Conservation (phyloP, 2,113 vertebrate genomes). For the Apaloderma vittatum region DNA sequence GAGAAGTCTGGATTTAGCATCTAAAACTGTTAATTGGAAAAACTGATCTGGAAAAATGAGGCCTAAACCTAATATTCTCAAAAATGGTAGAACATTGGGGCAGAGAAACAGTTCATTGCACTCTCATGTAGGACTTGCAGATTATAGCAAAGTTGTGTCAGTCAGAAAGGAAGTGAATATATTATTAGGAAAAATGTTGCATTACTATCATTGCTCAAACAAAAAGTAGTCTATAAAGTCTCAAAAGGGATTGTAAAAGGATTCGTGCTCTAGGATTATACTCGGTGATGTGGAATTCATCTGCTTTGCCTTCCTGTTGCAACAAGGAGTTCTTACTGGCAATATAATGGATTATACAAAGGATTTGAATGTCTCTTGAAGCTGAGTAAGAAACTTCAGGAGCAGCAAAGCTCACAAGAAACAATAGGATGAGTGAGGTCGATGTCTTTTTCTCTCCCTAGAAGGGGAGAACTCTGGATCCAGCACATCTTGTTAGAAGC, state of each 20-base stretch:
- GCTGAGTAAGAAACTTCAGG: neutral
- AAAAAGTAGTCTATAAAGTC: slow-evolving; percentile 3
- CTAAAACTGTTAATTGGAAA: neutral
- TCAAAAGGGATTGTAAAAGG: slow-evolving; percentile 31
- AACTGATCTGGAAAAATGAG: neutral
- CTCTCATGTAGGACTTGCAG: neutral
- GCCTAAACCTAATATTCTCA: neutral
- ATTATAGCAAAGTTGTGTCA: neutral
- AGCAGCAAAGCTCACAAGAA: neutral
- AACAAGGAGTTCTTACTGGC: neutral
- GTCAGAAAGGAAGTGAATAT: neutral
- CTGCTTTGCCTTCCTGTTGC: slow-evolving; percentile 3
- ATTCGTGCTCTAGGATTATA: neutral
- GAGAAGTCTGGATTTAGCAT: neutral
- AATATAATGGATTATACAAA: slow-evolving; percentile 4
- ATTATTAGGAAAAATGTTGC: neutral
- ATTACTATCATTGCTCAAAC: neutral
- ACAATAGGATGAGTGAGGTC: neutral
- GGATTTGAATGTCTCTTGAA: slow-evolving; percentile 10
- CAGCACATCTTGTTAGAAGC: neutral
- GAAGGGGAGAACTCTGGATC: neutral
- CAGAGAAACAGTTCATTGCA: neutral
- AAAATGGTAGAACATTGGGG: neutral
- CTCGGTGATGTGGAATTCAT: neutral
- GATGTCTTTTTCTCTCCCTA: neutral